Conservation (phyloP, 2,113 vertebrate genomes). For the Brevimyrus niger region DNA sequence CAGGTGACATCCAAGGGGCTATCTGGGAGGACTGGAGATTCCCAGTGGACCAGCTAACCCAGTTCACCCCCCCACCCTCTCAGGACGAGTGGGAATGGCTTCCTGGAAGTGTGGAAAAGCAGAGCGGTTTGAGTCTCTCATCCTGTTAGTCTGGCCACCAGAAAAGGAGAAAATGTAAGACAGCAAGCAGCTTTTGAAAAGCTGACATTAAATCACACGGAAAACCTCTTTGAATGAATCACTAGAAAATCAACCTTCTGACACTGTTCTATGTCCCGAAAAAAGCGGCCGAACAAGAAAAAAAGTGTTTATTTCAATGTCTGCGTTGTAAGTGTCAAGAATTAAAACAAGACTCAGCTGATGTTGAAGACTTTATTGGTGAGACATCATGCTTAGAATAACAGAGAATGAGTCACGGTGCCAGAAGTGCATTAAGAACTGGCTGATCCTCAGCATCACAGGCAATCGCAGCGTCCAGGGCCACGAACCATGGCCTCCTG, state of each 20-base stretch:
- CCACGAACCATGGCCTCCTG: background rate
- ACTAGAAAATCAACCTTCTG: background rate
- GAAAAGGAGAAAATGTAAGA: background rate
- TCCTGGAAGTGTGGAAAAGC: background rate
- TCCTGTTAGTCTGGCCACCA: background rate
- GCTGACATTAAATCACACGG: background rate
- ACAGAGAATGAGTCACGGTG: background rate
- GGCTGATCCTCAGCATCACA: slow-evolving; percentile 16
- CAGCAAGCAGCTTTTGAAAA: background rate
- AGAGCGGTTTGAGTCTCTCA: background rate
- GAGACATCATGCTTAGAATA: slow-evolving; percentile 11
- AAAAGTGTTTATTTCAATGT: slow-evolving; percentile 7
- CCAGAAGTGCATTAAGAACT: slow-evolving; percentile 13
- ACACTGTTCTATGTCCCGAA: background rate
- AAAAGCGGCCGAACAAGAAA: slow-evolving; percentile 3
- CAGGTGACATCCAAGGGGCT: background rate
- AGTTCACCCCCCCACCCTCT: background rate
- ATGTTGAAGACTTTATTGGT: slow-evolving; percentile 13
- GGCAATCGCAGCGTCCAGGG: background rate
- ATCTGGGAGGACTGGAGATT: background rate
- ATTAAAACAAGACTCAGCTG: slow-evolving; percentile 4
- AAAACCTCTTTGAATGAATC: background rate
- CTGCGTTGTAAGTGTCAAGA: slow-evolving; percentile 12
- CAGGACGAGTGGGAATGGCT: background rate
- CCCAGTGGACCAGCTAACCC: background rate